Base-by-base conservation (phyloP, 2,797 vertebrate species). In the Peromyscus eremicus region DNA sequence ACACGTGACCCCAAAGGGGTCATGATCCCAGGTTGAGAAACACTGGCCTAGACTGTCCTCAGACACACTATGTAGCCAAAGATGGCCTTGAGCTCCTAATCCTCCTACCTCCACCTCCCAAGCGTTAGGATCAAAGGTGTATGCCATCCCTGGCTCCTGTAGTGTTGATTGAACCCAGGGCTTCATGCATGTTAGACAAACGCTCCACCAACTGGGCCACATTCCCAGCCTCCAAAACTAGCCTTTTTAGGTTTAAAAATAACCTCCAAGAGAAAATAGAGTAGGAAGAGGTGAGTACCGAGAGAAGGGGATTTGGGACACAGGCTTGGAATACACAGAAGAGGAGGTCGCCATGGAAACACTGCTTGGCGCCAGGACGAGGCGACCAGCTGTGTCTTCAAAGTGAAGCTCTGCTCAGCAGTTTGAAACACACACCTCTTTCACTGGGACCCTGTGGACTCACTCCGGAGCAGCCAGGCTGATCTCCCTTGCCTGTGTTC, bases 341-440 rank as follows among this genome's bases (percentile, higher is more conserved):
- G 77, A 95, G 64, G 79, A 43, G 29, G 92, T 97, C 11, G 5
- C 92, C 94, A 95, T 96, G 95, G 97, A 94, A 97, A 97, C 94
- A 27, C 79, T 7, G 27, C 5, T 27, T 88, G 86, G 75, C 0
- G 6, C 86, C 88, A 88, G 84, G 64, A 88, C 52, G 2, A 0
- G 46, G 94, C 93, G 92, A 91, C 46, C 68, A 87, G 64, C 90
- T 87, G 76, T 68, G 84, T 16, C 91, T 91, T 95, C 83, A 55
- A 82, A 91, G 80, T 66, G 83, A 87, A 84, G 93, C 91, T 96
- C 93, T 37, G 25, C 79, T 79, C 88, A 57, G 55, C 37, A 70
- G 13, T 57, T 83, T 96, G 77, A 91, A 91, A 71, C 57, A 32
- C 10, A 14, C 34, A 79, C 13, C 13, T 90, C 34, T 86, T 46